These are phyloP conservation scores for Rutpela maculata DNA, from an alignment of 2,888 invertebrate species.

Conservation along the genomic window DNA sequence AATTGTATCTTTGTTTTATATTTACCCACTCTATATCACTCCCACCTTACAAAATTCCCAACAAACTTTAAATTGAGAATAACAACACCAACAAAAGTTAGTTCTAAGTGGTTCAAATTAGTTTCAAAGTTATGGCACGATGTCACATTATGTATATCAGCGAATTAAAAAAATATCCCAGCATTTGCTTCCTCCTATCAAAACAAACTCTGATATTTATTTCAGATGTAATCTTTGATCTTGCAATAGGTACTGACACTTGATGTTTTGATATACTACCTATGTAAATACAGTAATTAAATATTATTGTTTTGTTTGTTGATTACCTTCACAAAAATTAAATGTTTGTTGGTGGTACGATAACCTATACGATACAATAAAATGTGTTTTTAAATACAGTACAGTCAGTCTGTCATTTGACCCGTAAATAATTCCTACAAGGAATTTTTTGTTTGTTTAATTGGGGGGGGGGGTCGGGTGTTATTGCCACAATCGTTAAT, in stretches of 20 bases:
- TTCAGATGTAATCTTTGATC: constrained; percentile 30
- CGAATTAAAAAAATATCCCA: constrained; percentile 12
- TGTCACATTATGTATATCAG: not conserved
- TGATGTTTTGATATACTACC: constrained; percentile 7
- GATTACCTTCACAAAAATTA: not conserved
- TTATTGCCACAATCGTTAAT: too few relatives aligned
- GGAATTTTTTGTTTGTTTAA: too few relatives aligned
- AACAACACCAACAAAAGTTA: constrained; percentile 16
- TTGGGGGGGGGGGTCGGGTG: too few relatives aligned
- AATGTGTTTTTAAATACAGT: too few relatives aligned
- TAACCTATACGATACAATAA: not conserved
- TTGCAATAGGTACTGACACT: constrained; percentile 20
- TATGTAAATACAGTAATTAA: not conserved
- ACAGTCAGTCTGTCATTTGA: too few relatives aligned
- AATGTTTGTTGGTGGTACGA: not conserved
- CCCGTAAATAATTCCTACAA: too few relatives aligned
- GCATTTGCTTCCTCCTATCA: too few relatives aligned
- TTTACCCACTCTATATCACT: not conserved
- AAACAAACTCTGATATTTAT: not conserved
- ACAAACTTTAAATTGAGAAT: not conserved
- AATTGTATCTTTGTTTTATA: not conserved
- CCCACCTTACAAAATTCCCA: constrained; percentile 5
- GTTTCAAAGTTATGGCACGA: constrained; percentile 13
- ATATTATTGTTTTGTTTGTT: constrained; percentile 13
- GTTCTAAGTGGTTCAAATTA: constrained; percentile 25